Percentiles rank a stretch among this genome's conserved stretches.
Conservation (phyloP, 2,888 invertebrate species). For the Bugula neritina region DNA sequence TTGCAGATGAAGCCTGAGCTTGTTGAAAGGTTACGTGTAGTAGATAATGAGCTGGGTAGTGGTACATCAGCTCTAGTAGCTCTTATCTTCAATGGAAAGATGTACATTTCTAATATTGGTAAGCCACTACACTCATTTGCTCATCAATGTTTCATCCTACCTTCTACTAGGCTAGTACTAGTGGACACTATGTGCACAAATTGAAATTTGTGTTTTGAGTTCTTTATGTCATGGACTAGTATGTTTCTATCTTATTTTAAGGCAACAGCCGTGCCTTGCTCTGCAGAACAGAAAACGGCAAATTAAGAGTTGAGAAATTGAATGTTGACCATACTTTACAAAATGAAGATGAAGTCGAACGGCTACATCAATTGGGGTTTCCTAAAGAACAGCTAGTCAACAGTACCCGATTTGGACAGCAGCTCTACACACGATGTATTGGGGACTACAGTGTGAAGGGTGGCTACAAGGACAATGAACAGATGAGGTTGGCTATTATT, state of each 20-base stretch:
- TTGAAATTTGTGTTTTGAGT: too few relatives aligned
- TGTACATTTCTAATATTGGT: constrained; percentile 84
- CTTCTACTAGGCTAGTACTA: too few relatives aligned
- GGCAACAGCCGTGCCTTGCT: constrained; percentile 70
- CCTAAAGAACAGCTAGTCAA: constrained; percentile 66
- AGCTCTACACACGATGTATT: constrained; percentile 71
- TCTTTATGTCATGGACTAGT: too few relatives aligned
- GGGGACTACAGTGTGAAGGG: constrained; percentile 83
- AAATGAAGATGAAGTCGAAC: constrained; percentile 76
- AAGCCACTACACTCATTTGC: too few relatives aligned
- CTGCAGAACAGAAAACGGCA: constrained; percentile 73
- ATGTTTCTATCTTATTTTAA: constrained; percentile 33
- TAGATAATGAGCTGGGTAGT: constrained; percentile 72
- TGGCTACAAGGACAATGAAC: constrained; percentile 75
- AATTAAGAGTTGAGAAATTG: constrained; percentile 71
- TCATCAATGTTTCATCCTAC: too few relatives aligned
- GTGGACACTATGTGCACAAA: too few relatives aligned
- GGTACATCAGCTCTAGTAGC: constrained; percentile 79
- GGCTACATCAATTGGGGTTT: constrained; percentile 70
- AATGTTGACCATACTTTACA: constrained; percentile 76
- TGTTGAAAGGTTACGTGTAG: constrained; percentile 65
- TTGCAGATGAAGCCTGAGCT: constrained; percentile 58
- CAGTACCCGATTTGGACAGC: constrained; percentile 61
- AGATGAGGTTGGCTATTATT: constrained; percentile 58
- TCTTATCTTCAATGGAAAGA: constrained; percentile 67